phyloP scores from a whole-genome alignment of 2,888 invertebrate species.

The Himalopsyche anomala region DNA sequence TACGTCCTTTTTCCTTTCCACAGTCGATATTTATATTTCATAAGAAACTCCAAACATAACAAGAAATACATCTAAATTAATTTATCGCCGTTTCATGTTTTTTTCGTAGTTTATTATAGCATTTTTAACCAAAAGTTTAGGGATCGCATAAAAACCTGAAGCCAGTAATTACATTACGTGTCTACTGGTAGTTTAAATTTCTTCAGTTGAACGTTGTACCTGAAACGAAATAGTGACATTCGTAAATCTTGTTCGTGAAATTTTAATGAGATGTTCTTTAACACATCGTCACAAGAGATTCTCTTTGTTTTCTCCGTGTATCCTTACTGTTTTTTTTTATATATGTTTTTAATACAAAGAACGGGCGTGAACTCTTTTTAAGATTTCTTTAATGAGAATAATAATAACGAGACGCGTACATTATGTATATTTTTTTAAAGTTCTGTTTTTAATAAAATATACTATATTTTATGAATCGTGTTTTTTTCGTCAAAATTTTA shows the following conservation, averaged over 20 bases:
- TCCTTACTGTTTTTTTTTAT: not conserved
- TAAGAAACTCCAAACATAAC: too few species aligned
- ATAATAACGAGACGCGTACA: not conserved
- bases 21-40: too few species aligned
- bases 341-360: not conserved
- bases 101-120: too few species aligned
- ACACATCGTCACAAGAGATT: slow-evolving; percentile 59
- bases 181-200: slow-evolving; percentile 12
- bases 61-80: too few species aligned
- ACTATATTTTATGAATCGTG: too few species aligned
- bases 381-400: not conserved
- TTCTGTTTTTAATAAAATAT: too few species aligned
- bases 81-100: too few species aligned
- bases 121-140: too few species aligned
- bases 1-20: too few species aligned
- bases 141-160: too few species aligned
- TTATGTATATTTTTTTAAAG: too few species aligned
- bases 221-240: slow-evolving; percentile 47
- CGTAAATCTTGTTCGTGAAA: slow-evolving; percentile 57
- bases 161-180: not conserved
- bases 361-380: not conserved
- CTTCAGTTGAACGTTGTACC: not conserved
- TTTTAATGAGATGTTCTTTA: slow-evolving; percentile 63
- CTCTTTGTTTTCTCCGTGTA: not conserved
- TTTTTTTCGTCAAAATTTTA: too few species aligned